phyloP scores from a whole-genome alignment of 2,888 invertebrate genomes.

The Agonum fuliginosum region DNA sequence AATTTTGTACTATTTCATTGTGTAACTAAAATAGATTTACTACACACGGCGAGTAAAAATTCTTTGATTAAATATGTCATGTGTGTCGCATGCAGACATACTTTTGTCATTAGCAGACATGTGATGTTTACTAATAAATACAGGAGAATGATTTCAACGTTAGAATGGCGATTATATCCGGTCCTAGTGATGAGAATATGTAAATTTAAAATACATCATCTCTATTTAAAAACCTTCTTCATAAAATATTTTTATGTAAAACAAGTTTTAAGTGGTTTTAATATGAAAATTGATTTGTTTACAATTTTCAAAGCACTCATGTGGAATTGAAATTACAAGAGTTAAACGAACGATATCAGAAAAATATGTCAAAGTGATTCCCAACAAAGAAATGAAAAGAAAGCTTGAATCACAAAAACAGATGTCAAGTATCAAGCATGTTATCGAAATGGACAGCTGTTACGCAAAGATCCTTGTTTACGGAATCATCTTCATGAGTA shows the following conservation, averaged over 20 bases:
- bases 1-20: too few species aligned
- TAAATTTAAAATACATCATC: conserved; percentile 32
- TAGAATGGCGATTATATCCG: not conserved
- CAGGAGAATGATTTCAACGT: not conserved
- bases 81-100: too few species aligned
- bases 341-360: conserved; percentile 21
- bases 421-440: conserved; percentile 28
- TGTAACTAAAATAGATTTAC: too few species aligned
- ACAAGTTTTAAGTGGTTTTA: conserved; percentile 15
- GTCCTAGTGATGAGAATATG: not conserved
- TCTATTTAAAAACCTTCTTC: conserved; percentile 25
- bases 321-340: not conserved
- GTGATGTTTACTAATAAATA: conserved; percentile 3
- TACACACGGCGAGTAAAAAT: too few species aligned
- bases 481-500: conserved; percentile 1
- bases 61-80: too few species aligned
- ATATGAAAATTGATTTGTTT: conserved; percentile 29
- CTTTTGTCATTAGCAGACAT: not conserved
- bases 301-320: not conserved
- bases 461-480: not conserved
- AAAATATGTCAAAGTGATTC: conserved; percentile 15
- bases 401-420: conserved; percentile 32
- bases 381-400: conserved; percentile 31
- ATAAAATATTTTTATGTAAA: conserved; percentile 11
- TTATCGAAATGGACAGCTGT: conserved; percentile 30